Percentiles rank a stretch among this genome's conserved stretches.
Conservation (phyloP, 2,113 vertebrate species). For the Clarias macrocephalus region DNA sequence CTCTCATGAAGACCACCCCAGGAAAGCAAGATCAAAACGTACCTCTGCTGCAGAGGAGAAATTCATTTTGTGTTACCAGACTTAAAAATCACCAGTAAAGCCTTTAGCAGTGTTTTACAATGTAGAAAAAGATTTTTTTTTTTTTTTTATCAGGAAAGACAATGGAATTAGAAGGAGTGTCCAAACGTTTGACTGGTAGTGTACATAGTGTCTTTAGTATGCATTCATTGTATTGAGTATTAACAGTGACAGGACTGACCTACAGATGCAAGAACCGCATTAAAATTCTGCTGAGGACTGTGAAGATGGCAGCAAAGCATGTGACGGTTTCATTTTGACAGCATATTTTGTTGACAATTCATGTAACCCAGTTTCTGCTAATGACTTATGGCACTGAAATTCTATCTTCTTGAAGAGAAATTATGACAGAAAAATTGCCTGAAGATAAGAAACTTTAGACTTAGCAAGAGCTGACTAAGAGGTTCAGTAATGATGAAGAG, state of each 20-base stretch:
- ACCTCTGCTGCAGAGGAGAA: too few relatives aligned
- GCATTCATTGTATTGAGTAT: constrained; percentile 59
- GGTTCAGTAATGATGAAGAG: constrained; percentile 43
- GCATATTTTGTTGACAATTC: constrained; percentile 61
- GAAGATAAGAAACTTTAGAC: constrained; percentile 62
- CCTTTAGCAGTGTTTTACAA: too few relatives aligned
- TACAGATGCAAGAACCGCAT: constrained; percentile 57
- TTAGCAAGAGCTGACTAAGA: constrained; percentile 58
- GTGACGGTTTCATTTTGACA: constrained; percentile 66
- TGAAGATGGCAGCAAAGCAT: constrained; percentile 13
- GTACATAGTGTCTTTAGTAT: constrained; percentile 52
- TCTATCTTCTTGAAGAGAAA: constrained; percentile 72
- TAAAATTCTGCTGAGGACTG: constrained; percentile 38
- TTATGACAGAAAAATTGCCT: constrained; percentile 66
- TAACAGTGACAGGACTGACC: constrained; percentile 55
- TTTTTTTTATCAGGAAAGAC: too few relatives aligned
- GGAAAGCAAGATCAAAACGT: too few relatives aligned
- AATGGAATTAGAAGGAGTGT: too few relatives aligned
- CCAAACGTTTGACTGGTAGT: too few relatives aligned
- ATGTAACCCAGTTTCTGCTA: constrained; percentile 60
- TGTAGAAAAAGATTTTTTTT: too few relatives aligned
- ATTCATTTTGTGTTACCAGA: too few relatives aligned
- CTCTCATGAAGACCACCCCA: too few relatives aligned
- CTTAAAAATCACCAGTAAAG: too few relatives aligned
- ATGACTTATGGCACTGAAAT: constrained; percentile 71